These are phyloP conservation scores for Deilephila elpenor DNA, from an alignment of 2,888 invertebrate genomes.

Conservation along the genomic window DNA sequence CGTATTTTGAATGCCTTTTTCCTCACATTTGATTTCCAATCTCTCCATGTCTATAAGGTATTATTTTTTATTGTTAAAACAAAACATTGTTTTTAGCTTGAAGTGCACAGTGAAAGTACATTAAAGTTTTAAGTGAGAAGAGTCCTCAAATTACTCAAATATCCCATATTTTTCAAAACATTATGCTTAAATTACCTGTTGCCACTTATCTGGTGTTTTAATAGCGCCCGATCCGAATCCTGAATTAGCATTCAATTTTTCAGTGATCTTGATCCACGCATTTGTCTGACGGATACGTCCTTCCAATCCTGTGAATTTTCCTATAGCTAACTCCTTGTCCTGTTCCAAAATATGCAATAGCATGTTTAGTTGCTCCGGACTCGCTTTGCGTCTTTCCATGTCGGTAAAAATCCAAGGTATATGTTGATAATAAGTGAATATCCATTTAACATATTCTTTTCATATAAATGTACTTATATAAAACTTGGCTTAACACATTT, in stretches of 20 bases:
- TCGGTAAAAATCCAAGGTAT: conserved; percentile 50
- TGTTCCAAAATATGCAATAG: conserved; percentile 65
- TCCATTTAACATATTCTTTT: not conserved
- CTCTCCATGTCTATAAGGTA: conserved; percentile 63
- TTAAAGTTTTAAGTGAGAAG: too few species aligned
- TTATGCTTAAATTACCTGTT: conserved; percentile 53
- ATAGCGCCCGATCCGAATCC: conserved; percentile 69
- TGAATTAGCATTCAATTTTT: conserved; percentile 67
- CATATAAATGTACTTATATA: not conserved
- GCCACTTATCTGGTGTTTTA: conserved; percentile 72
- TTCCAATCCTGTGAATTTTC: conserved; percentile 64
- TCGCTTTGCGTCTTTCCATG: conserved; percentile 57
- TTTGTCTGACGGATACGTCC: conserved; percentile 66
- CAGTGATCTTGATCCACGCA: conserved; percentile 69
- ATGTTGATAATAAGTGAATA: not conserved
- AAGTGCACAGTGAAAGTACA: too few species aligned
- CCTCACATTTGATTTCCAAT: conserved; percentile 72
- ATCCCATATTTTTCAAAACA: not conserved
- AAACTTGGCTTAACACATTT: not conserved
- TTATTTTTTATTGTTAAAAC: not conserved
- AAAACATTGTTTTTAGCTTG: too few species aligned
- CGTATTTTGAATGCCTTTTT: conserved; percentile 70
- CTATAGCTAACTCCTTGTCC: conserved; percentile 67
- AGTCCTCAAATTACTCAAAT: too few species aligned
- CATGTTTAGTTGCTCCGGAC: conserved; percentile 69